Conservation (phyloP, 1,140 invertebrate species). For the Bombus affinis region DNA sequence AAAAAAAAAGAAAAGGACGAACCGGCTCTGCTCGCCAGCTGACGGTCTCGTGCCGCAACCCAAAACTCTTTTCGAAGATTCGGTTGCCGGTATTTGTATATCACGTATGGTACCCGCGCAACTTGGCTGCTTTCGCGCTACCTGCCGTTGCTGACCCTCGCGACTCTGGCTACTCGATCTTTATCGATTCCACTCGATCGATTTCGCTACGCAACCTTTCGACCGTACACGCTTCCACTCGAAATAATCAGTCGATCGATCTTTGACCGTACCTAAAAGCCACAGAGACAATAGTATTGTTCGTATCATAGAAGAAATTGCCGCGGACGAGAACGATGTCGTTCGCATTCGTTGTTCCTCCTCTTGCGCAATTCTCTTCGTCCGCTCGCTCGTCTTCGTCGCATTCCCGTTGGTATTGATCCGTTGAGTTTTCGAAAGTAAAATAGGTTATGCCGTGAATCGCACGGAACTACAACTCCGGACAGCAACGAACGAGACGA, state of each 20-base stretch:
- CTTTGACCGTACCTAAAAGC: neutral
- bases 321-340: conserved; percentile 39
- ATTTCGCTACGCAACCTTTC: no score
- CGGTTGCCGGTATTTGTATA: conserved; percentile 70
- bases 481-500: conserved; percentile 48
- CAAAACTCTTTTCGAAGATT: conserved; percentile 68
- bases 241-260: neutral
- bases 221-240: no score
- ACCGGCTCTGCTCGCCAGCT: conserved; percentile 73
- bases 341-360: conserved; percentile 79
- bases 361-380: conserved; percentile 51
- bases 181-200: conserved; percentile 29
- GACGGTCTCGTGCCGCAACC: conserved; percentile 74
- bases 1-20: conserved; percentile 15
- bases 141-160: neutral
- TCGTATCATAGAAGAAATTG: neutral
- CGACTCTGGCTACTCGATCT: conserved; percentile 11
- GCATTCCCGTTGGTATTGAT: conserved; percentile 73
- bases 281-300: neutral
- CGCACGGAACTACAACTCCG: conserved; percentile 45
- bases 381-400: conserved; percentile 43
- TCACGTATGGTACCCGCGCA: conserved; percentile 40
- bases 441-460: conserved; percentile 73
- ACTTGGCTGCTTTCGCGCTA: neutral
- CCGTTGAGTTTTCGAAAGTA: conserved; percentile 77